phyloP scores from a whole-genome alignment of 2,113 vertebrate genomes.

The Elgaria multicarinata region DNA sequence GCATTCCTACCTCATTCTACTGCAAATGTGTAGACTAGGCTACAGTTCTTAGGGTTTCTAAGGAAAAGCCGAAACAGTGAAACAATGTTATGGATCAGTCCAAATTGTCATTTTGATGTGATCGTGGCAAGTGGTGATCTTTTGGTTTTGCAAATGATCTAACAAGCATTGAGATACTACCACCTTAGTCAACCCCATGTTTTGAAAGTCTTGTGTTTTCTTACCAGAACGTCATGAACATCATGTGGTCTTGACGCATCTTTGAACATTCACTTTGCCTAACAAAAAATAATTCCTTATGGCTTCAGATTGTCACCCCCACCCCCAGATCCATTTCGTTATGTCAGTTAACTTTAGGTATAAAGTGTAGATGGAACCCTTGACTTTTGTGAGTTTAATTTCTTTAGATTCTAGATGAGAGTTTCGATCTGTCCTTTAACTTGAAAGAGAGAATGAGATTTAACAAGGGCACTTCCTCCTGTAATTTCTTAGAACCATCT shows the following conservation, averaged over 20 bases:
- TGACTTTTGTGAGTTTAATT: neutral
- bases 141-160: neutral
- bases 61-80: neutral
- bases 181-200: neutral
- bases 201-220: neutral
- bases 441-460: neutral
- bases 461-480: neutral
- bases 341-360: neutral
- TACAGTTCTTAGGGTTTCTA: neutral
- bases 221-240: neutral
- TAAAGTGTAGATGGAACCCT: too few relatives aligned
- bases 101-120: neutral
- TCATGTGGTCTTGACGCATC: neutral
- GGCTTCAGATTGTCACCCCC: neutral
- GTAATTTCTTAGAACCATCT: neutral
- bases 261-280: neutral
- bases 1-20: neutral
- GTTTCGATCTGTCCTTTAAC: neutral
- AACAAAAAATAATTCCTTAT: neutral
- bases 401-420: neutral
- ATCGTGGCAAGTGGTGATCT: too few relatives aligned
- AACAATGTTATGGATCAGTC: neutral
- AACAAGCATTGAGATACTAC: neutral
- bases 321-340: neutral
- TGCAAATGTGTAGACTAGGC: neutral